phyloP scores from a whole-genome alignment of 30 jellyfish, hydroid and myxozoan genomes.

The Clytia hemisphaerica region DNA sequence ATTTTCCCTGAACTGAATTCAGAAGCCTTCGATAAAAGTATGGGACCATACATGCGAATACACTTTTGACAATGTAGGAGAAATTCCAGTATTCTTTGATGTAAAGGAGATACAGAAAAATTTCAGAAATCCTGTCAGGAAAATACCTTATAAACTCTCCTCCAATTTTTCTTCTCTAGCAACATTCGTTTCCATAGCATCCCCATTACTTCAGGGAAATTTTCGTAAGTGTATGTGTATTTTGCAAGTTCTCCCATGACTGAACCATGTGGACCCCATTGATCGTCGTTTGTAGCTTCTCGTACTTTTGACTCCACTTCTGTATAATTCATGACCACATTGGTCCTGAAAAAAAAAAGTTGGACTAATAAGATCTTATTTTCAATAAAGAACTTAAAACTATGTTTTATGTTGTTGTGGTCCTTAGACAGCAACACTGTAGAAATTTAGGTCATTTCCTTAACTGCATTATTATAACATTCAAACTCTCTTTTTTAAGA shows the following conservation, averaged over 20 bases:
- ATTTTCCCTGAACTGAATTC: no score
- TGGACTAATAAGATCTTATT: background rate
- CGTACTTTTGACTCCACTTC: slow-evolving; percentile 92
- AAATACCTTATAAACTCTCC: slow-evolving; percentile 79
- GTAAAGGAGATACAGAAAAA: no score
- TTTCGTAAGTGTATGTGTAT: slow-evolving; percentile 72
- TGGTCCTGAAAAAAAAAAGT: slow-evolving; percentile 47
- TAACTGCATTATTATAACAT: no score
- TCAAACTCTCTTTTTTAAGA: no score
- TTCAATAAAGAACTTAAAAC: background rate
- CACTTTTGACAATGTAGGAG: background rate
- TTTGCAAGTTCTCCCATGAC: slow-evolving; percentile 69
- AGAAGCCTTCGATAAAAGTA: background rate
- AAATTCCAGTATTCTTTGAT: no score
- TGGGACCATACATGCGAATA: background rate
- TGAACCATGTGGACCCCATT: slow-evolving; percentile 97
- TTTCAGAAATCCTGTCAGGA: no score
- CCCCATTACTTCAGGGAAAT: slow-evolving; percentile 92
- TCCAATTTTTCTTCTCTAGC: slow-evolving; percentile 72
- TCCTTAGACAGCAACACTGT: no score
- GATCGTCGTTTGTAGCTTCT: slow-evolving; percentile 94
- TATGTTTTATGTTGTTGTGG: no score
- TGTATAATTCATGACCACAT: slow-evolving; percentile 94
- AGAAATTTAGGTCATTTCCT: no score
- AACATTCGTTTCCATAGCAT: slow-evolving; percentile 92